These are phyloP conservation scores for Ecdyonurus torrentis DNA, from an alignment of 2,888 invertebrate species.

Conservation along the genomic window DNA sequence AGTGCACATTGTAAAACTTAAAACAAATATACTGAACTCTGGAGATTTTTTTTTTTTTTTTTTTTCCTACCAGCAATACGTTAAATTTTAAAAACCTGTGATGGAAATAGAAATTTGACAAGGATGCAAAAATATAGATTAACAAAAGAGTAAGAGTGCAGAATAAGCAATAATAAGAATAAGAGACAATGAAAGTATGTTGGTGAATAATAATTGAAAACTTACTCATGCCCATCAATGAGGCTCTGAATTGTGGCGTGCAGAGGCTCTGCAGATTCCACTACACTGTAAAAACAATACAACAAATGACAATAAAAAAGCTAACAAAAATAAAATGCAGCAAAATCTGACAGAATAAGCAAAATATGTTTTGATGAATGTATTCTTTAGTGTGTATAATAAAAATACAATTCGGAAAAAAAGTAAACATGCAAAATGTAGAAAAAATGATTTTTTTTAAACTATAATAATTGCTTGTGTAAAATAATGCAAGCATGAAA, in stretches of 20 bases:
- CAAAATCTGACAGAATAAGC: slow-evolving; percentile 8
- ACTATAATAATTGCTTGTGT: too few species aligned
- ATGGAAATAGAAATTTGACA: not conserved
- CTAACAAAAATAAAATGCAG: slow-evolving; percentile 10
- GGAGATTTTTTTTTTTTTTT: too few species aligned
- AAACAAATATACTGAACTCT: too few species aligned
- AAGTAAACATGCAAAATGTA: too few species aligned
- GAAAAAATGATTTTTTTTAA: too few species aligned
- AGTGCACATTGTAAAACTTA: too few species aligned
- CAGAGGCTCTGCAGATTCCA: slow-evolving; percentile 20
- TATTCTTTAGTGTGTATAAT: too few species aligned
- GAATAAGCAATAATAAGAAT: too few species aligned
- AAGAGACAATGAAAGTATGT: not conserved
- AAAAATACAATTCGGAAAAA: too few species aligned
- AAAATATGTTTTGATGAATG: not conserved
- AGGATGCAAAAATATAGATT: not conserved
- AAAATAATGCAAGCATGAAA: too few species aligned
- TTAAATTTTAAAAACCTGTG: too few species aligned
- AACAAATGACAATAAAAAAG: slow-evolving; percentile 6
- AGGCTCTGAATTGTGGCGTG: slow-evolving; percentile 7
- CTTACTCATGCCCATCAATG: slow-evolving; percentile 10
- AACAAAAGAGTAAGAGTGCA: not conserved
- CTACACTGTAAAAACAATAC: slow-evolving; percentile 21
- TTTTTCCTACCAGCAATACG: too few species aligned
- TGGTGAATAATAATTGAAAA: not conserved